Percentiles rank a stretch among this genome's conserved stretches.
Evolutionary conservation across 64 coral and sea anemone genomes (phyloP).

Genomic region (Stylophora pistillata): DNA sequence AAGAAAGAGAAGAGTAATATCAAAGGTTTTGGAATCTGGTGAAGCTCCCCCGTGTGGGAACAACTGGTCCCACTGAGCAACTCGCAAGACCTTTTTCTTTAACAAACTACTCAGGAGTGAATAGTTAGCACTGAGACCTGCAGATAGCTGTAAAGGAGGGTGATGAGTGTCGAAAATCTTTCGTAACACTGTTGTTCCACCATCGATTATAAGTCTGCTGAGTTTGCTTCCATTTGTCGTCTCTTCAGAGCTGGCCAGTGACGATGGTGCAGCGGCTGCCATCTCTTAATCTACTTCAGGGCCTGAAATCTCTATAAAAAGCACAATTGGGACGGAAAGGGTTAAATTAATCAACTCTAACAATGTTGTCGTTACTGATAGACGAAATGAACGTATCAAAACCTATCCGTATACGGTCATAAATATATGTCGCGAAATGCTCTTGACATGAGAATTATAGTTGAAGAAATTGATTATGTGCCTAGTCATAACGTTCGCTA

Average conservation of each 20-base stretch:
- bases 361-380: no score
- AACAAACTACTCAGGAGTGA: background rate
- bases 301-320: no score
- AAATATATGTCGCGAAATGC: no score
- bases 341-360: no score
- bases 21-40: background rate
- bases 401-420: no score
- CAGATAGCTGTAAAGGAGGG: background rate
- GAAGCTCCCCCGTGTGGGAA: background rate
- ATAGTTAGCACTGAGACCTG: background rate
- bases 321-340: no score
- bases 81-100: background rate
- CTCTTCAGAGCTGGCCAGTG: background rate
- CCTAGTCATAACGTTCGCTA: no score
- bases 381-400: no score
- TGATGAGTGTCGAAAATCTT: background rate
- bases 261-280: background rate
- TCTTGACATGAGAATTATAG: no score
- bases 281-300: background rate
- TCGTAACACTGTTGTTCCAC: background rate
- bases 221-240: background rate
- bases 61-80: background rate
- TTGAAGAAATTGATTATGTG: no score
- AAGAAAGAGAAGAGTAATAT: constrained; percentile 59
- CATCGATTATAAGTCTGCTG: background rate